phyloP scores from a whole-genome alignment of 64 coral and sea anemone genomes.

The Montipora efflorescens region DNA sequence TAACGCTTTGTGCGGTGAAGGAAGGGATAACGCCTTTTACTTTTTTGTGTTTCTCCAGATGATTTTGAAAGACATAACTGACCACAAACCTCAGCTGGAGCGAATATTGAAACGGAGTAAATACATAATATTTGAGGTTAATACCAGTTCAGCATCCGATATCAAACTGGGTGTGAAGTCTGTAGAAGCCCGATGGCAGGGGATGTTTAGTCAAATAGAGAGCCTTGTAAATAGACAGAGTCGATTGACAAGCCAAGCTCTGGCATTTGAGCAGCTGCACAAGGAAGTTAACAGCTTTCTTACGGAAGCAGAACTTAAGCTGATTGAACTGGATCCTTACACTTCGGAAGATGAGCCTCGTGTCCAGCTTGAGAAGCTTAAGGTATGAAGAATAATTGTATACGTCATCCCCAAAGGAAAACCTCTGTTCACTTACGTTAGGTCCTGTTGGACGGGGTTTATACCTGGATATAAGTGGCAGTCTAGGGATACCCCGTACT shows the following conservation, averaged over 20 bases:
- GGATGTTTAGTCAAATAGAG: conserved; percentile 52
- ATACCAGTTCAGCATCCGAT: conserved; percentile 46
- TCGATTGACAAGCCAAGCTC: conserved; percentile 61
- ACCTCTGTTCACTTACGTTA: too few relatives aligned
- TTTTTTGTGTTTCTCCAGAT: conserved; percentile 33
- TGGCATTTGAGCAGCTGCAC: conserved; percentile 50
- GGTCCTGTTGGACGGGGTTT: too few relatives aligned
- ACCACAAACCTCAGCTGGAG: conserved; percentile 78
- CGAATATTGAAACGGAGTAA: conserved; percentile 82
- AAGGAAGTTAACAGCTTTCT: conserved; percentile 38
- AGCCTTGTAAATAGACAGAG: conserved; percentile 65
- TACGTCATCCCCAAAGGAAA: too few relatives aligned
- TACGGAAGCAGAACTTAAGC: conserved; percentile 61
- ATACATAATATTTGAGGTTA: conserved; percentile 75
- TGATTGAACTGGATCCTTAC: conserved; percentile 84
- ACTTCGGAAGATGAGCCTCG: conserved; percentile 77
- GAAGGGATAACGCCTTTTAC: background rate
- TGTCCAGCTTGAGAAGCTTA: conserved; percentile 77
- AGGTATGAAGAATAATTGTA: conserved; percentile 44
- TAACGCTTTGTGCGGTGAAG: too few relatives aligned
- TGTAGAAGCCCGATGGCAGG: conserved; percentile 59
- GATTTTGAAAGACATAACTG: conserved; percentile 77
- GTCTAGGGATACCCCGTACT: too few relatives aligned
- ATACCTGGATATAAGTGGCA: too few relatives aligned
- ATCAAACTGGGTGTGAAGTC: conserved; percentile 76